Percentiles rank a stretch among this genome's conserved stretches.
These are phyloP conservation scores for Phortica magna DNA, from an alignment of 2,888 invertebrate genomes.

Conservation along the genomic window DNA sequence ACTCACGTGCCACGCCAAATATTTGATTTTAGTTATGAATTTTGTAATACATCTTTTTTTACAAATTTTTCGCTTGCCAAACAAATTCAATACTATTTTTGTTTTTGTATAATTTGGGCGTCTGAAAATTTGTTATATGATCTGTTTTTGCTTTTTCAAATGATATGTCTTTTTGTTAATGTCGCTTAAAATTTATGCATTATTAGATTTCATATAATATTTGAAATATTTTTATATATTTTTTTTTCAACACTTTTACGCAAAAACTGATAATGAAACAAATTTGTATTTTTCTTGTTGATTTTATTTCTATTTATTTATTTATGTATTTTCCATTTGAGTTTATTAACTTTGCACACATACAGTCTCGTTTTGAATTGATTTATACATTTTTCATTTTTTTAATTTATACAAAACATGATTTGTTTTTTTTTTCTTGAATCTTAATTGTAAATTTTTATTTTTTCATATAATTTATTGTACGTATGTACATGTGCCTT, in stretches of 20 bases:
- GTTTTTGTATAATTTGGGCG: neutral
- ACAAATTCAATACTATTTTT: neutral
- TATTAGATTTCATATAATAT: slow-evolving; percentile 19
- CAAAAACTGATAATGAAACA: neutral
- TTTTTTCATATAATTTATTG: slow-evolving; percentile 14
- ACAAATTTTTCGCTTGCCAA: neutral
- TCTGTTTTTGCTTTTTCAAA: slow-evolving; percentile 1
- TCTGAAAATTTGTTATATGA: neutral
- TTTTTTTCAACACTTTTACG: neutral
- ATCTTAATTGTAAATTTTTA: slow-evolving; percentile 30
- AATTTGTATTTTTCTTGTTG: neutral
- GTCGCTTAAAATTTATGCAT: neutral
- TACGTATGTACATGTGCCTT: slow-evolving; percentile 61
- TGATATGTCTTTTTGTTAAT: slow-evolving; percentile 29
- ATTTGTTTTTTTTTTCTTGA: slow-evolving; percentile 37
- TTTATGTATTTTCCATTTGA: neutral
- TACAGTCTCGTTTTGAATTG: slow-evolving; percentile 60
- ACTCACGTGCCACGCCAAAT: neutral
- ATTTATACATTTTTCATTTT: slow-evolving; percentile 50
- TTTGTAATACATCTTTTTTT: slow-evolving; percentile 3
- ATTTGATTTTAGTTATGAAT: neutral
- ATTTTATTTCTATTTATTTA: neutral
- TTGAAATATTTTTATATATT: neutral
- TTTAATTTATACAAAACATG: slow-evolving; percentile 38
- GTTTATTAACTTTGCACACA: slow-evolving; percentile 59